Evolutionary conservation across 2,797 vertebrate species (phyloP), one percentile per base, ranked within the genome.

Genomic region (Clarias pachynema): DNA sequence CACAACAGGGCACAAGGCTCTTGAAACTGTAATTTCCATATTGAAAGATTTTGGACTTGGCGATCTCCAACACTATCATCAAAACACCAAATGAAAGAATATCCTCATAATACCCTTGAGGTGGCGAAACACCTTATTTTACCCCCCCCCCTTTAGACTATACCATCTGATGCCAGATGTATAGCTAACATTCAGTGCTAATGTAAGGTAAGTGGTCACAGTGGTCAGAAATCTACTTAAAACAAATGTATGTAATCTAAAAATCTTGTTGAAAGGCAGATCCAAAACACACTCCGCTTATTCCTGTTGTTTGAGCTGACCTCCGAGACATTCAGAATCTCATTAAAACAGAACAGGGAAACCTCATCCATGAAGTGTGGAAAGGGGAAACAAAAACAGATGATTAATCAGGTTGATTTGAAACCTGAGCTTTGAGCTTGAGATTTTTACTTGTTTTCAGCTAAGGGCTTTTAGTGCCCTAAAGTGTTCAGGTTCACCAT

Each of bases 391-490:
- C 57, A 49, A 83, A 86, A 70, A 40, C 12, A 77, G 26, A 16
- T 31, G 49, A 83, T 72, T 56, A 79, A 79, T 83, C 81, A 29
- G 74, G 69, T 31, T 16, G 34, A n/a, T 34, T 84, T 78, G 53
- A 57, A 88, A 84, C 49, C 60, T 22, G 59, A 86, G 15, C 56
- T 29, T 20, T 3, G 5, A 40, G 59, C 66, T 83, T 34, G 24
- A 31, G 22, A 24, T 57, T 56, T 49, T 31, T 75, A 31, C 20
- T 53, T 34, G 49, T 44, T 65, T 56, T 20, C 65, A 34, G 5
- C 83, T 87, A 85, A 81, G 86, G 89, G 89, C 89, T 90, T 84
- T 90, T 90, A 90, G 89, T 56, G 89, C 87, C 86, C 89, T 26
- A 8, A 74, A 73, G 37, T 20, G 73, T 87, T 87, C 83, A 80